These are phyloP conservation scores for Grantiella picta DNA, from an alignment of 2,113 vertebrate genomes.

Conservation along the genomic window DNA sequence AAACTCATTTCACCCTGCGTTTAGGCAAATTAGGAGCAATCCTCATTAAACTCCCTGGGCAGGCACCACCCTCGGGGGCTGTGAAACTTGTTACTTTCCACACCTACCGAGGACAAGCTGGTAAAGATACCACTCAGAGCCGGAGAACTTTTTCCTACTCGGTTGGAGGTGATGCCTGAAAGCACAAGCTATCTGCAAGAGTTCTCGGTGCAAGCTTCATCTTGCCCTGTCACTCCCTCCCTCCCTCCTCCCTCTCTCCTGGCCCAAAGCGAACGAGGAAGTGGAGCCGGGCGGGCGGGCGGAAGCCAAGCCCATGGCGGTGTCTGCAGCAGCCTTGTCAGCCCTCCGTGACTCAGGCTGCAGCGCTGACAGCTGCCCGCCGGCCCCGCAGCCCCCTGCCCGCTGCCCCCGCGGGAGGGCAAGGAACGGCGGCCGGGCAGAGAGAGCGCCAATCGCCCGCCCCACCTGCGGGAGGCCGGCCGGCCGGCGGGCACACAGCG, in stretches of 20 bases:
- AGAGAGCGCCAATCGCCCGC: neutral
- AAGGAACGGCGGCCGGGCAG: neutral
- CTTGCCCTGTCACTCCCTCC: conserved; percentile 56
- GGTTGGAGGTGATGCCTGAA: neutral
- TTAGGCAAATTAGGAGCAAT: neutral
- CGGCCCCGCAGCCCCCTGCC: conserved; percentile 41
- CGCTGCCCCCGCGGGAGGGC: conserved; percentile 22
- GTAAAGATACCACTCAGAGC: neutral
- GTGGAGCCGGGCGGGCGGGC: conserved; percentile 55
- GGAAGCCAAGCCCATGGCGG: conserved; percentile 66
- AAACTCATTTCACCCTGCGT: neutral
- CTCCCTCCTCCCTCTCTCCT: neutral
- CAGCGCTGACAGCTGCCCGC: conserved; percentile 74
- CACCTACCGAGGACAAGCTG: neutral
- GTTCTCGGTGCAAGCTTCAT: conserved; percentile 30
- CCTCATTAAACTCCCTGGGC: neutral
- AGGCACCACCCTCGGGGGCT: neutral
- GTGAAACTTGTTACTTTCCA: neutral
- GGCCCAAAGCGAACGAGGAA: conserved; percentile 69
- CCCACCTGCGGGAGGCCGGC: neutral
- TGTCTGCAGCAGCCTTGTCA: conserved; percentile 49
- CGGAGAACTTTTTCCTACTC: neutral
- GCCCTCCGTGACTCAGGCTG: conserved; percentile 66
- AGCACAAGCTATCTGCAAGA: neutral
- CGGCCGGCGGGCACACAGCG: neutral